Conservation (phyloP, 2,113 vertebrate genomes). For the Mus spicilegus region DNA sequence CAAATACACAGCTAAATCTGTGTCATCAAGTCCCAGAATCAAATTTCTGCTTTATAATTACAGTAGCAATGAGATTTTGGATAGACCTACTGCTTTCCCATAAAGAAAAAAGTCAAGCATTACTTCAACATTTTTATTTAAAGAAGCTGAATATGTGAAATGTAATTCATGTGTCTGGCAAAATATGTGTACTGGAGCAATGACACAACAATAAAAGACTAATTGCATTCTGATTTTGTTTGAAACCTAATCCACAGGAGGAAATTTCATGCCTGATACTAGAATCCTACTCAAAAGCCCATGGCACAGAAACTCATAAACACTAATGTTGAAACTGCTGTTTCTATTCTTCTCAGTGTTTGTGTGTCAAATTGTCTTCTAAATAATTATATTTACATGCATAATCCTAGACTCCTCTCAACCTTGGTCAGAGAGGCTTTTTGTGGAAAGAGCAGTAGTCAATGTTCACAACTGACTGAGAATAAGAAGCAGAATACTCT, state of each 20-base stretch:
- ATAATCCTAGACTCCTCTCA: neutral
- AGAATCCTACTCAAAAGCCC: neutral
- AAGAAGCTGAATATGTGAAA: neutral
- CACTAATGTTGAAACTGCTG: neutral
- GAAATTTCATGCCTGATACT: neutral
- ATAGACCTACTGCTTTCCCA: neutral
- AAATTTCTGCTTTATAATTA: neutral
- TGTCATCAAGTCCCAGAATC: neutral
- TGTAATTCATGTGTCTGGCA: neutral
- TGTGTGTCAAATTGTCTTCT: neutral
- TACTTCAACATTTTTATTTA: neutral
- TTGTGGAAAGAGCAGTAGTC: neutral
- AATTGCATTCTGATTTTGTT: neutral
- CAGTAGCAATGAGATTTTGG: neutral
- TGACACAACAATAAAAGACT: neutral
- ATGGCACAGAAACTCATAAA: neutral
- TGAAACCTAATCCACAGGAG: neutral
- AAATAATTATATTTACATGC: neutral
- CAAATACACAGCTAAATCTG: neutral
- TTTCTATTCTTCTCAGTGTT: neutral
- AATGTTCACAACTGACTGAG: neutral
- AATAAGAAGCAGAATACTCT: neutral
- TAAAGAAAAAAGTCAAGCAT: neutral
- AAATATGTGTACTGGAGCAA: neutral
- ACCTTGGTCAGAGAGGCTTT: neutral